These are phyloP conservation scores for Orestias chungarensis DNA, from an alignment of 2,797 vertebrate species.

Conservation along the genomic window DNA sequence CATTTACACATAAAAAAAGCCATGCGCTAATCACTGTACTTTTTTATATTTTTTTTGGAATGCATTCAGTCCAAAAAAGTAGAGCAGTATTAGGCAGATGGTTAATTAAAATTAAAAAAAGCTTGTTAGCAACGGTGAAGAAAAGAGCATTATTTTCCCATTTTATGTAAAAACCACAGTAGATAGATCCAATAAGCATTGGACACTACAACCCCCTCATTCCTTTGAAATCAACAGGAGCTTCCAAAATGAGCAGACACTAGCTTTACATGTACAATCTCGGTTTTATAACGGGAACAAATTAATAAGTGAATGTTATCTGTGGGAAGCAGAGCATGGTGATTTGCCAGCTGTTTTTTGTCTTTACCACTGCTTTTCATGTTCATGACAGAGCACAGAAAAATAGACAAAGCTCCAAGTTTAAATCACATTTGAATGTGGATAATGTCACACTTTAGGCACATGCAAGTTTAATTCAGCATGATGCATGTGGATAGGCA, in stretches of 20 bases:
- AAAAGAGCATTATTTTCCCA: conserved; percentile 42
- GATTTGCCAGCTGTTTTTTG: conserved; percentile 55
- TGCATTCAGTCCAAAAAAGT: conserved; percentile 25
- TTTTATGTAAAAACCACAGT: conserved; percentile 34
- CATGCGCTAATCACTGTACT: conserved; percentile 61
- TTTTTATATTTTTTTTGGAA: conserved; percentile 49
- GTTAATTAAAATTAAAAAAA: conserved; percentile 67
- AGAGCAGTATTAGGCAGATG: conserved; percentile 63
- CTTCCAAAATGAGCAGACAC: conserved; percentile 63
- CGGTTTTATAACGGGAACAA: conserved; percentile 57
- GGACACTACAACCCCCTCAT: conserved; percentile 59
- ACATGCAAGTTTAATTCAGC: conserved; percentile 27
- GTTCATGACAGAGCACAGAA: conserved; percentile 56
- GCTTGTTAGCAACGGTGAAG: conserved; percentile 57
- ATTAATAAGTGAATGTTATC: conserved; percentile 75
- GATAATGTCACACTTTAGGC: conserved; percentile 36
- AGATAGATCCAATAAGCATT: conserved; percentile 47
- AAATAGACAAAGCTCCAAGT: conserved; percentile 43
- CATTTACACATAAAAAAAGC: conserved; percentile 13
- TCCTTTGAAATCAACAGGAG: conserved; percentile 58
- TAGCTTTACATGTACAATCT: conserved; percentile 68
- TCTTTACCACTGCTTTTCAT: conserved; percentile 51
- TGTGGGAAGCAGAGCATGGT: conserved; percentile 60
- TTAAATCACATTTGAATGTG: conserved; percentile 52
- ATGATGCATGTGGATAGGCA: conserved; percentile 17